phyloP scores from a whole-genome alignment of 2,888 invertebrate genomes.

The Metacarcinus magister region DNA sequence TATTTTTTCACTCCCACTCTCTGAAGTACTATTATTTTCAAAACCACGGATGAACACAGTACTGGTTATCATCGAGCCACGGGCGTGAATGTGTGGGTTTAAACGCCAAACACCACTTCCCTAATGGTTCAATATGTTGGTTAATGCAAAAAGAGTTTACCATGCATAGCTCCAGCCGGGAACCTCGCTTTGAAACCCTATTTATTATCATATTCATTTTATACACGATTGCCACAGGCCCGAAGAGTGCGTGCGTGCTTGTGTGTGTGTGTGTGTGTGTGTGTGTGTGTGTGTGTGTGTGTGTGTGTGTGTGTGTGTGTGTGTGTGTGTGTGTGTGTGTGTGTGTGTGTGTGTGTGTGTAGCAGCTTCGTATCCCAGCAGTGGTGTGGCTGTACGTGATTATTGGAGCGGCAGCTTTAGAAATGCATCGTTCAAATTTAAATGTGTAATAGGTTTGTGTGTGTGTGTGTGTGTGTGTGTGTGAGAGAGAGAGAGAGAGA shows the following conservation, averaged over 20 bases:
- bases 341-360: too few species aligned
- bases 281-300: constrained; percentile 39
- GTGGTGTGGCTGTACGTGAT: neutral
- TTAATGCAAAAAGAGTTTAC: neutral
- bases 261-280: constrained; percentile 44
- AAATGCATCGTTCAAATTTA: constrained; percentile 15
- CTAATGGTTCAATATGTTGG: constrained; percentile 8
- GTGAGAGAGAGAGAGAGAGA: neutral
- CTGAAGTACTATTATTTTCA: neutral
- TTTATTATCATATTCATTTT: constrained; percentile 32
- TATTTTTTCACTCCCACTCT: neutral
- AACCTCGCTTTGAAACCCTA: neutral
- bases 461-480: too few species aligned
- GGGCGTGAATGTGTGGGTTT: neutral
- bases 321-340: neutral
- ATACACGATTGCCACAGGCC: neutral
- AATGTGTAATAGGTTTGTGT: neutral
- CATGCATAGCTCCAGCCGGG: neutral
- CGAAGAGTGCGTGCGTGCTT: neutral
- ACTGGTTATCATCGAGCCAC: neutral
- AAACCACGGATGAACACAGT: neutral
- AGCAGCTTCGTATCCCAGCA: too few species aligned
- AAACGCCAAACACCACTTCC: neutral
- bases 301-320: constrained; percentile 39
- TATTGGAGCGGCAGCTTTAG: neutral